Base-by-base conservation (phyloP, 2,888 invertebrate genomes). In the Buathra laborator region DNA sequence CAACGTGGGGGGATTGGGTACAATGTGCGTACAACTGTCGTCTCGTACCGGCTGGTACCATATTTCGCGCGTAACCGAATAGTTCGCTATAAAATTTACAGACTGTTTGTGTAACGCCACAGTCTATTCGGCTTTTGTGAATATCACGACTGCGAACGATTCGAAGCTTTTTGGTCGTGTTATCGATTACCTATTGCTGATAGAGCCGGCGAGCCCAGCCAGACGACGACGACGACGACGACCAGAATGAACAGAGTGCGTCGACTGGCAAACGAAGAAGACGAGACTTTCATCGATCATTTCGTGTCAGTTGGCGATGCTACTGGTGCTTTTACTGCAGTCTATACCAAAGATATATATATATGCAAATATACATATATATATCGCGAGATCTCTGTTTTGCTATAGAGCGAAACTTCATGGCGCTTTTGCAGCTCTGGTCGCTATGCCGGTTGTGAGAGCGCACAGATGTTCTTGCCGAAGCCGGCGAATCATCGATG, bases 401-500 rank as follows among this genome's bases (percentile, higher is more conserved):
- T 24, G 43, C 67, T 67, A 44, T 43, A 48, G 48, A 75, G 66
- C 76, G 53, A 71, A 80, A 71, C 71, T 70, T 62, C 62, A 72
- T 48, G 32, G 51, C 67, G 43, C 71, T 84, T 76, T 62, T 29
- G 62, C 62, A 51, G 76, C 59, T 12, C 71, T 72, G 66, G 51
- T 72, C 80, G 71, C 59, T 80, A 72, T 32, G 68, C 75, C 79
- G 59, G 64, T 62, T 75, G 81, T 81, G 84, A 68, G 81, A 84
- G 59, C 76, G 80, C 80, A 68, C 84, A 84, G 84, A 80, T 84
- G 84, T 84, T 81, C 71, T 56, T 68, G 68, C 80, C 70, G 51
- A 62, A 72, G 56, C 72, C 62, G 56, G 59, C 43, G 72, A 67
- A 71, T 81, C 56, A 68, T 81, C 59, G 48, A 56, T 29, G 59